These are phyloP conservation scores for Clarias macrocephalus DNA, from an alignment of 2,113 vertebrate genomes.

Conservation along the genomic window DNA sequence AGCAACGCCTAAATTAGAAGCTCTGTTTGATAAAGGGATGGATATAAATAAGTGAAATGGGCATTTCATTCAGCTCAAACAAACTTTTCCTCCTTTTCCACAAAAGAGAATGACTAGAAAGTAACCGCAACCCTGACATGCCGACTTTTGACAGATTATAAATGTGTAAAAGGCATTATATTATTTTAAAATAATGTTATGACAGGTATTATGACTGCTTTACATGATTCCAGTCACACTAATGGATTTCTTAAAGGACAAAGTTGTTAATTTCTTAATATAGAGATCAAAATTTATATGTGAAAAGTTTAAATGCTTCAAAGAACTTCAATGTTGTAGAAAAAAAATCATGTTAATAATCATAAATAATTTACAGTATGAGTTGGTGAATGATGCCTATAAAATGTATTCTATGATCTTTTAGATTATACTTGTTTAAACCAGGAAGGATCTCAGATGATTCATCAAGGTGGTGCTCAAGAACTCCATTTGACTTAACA, in stretches of 20 bases:
- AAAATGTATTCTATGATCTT: neutral
- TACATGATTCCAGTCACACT: neutral
- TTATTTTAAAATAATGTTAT: neutral
- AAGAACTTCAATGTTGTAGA: neutral
- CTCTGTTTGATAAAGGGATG: neutral
- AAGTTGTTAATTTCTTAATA: neutral
- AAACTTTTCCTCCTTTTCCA: neutral
- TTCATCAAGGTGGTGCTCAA: neutral
- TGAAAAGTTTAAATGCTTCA: neutral
- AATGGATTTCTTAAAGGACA: neutral
- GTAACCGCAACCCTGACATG: neutral
- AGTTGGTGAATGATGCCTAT: neutral
- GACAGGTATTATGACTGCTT: neutral
- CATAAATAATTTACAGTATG: neutral
- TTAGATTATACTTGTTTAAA: neutral
- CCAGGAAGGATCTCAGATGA: neutral
- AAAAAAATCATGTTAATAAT: neutral
- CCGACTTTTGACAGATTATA: no score
- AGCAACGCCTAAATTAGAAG: neutral
- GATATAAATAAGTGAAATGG: slow-evolving; percentile 9
- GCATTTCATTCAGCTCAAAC: neutral
- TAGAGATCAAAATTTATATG: neutral
- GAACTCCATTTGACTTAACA: neutral
- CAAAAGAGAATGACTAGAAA: neutral
- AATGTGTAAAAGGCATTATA: neutral